Percentiles rank a stretch among this genome's conserved stretches.
phyloP scores from a whole-genome alignment of 2,888 invertebrate species.

The Yponomeuta plumbellus region DNA sequence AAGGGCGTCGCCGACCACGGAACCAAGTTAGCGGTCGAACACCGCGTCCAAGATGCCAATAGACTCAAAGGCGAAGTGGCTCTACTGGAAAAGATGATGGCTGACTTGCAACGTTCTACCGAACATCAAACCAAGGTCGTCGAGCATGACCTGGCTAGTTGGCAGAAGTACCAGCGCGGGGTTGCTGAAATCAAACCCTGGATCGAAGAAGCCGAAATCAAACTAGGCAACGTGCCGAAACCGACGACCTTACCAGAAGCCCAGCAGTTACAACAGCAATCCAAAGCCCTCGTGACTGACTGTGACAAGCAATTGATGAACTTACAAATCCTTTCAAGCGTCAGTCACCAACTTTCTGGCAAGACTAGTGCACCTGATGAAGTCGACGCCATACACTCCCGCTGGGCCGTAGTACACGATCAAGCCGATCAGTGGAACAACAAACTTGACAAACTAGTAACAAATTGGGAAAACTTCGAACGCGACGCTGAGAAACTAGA shows the following conservation, averaged over 20 bases:
- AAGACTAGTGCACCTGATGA: slow-evolving; percentile 88
- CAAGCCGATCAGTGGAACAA: slow-evolving; percentile 85
- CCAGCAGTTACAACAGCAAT: slow-evolving; percentile 83
- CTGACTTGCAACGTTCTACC: slow-evolving; percentile 84
- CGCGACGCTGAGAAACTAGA: slow-evolving; percentile 85
- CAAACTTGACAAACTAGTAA: slow-evolving; percentile 86
- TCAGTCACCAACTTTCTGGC: slow-evolving; percentile 85
- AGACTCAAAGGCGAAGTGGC: slow-evolving; percentile 85
- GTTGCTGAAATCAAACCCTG: slow-evolving; percentile 90
- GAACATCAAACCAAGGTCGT: slow-evolving; percentile 86
- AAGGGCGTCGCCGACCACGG: slow-evolving; percentile 86
- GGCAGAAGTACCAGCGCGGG: slow-evolving; percentile 89
- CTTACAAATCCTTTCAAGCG: slow-evolving; percentile 83
- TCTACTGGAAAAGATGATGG: slow-evolving; percentile 84
- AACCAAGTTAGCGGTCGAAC: slow-evolving; percentile 81
- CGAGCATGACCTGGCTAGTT: slow-evolving; percentile 86
- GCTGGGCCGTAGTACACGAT: slow-evolving; percentile 91
- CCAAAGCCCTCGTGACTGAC: slow-evolving; percentile 84
- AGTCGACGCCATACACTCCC: slow-evolving; percentile 87
- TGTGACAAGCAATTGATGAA: slow-evolving; percentile 85
- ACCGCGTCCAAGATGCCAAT: slow-evolving; percentile 82
- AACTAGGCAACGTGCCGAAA: slow-evolving; percentile 83
- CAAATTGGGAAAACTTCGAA: slow-evolving; percentile 89
- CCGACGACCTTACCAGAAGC: slow-evolving; percentile 89
- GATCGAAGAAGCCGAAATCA: slow-evolving; percentile 91